Evolutionary conservation across 1,140 invertebrate species (phyloP).

Genomic region (Ips nitidus): DNA sequence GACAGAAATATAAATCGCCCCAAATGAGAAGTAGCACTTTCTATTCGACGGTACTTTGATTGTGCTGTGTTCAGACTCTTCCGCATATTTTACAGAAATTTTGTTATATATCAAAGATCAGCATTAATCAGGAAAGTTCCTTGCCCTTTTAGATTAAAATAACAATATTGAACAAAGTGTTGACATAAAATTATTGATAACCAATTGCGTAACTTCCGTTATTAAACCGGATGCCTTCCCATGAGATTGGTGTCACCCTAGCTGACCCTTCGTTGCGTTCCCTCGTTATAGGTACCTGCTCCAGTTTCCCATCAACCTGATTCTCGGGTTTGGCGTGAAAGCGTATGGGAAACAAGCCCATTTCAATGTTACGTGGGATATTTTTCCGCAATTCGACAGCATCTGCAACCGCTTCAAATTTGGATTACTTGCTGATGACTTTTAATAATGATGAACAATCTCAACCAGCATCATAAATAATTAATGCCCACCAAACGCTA

Average conservation of each 20-base stretch:
- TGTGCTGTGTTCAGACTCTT: not conserved
- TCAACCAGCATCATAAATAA: too few species aligned
- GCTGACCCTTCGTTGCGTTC: not conserved
- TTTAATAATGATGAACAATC: too few species aligned
- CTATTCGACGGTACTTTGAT: conserved; percentile 3
- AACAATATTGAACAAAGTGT: too few species aligned
- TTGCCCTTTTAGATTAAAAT: too few species aligned
- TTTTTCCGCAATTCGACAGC: too few species aligned
- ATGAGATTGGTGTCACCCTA: not conserved
- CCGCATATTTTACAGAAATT: not conserved
- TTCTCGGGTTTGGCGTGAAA: not conserved
- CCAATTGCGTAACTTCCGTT: too few species aligned
- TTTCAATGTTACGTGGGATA: not conserved
- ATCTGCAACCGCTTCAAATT: too few species aligned
- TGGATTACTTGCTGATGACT: too few species aligned
- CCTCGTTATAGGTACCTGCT: not conserved
- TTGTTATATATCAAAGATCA: too few species aligned
- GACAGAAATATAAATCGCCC: conserved; percentile 6
- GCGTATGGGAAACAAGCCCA: not conserved
- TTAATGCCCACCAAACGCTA: not conserved
- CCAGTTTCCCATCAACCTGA: conserved; percentile 5
- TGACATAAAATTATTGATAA: too few species aligned
- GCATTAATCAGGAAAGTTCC: too few species aligned
- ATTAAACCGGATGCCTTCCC: not conserved
- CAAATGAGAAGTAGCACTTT: conserved; percentile 5